Conservation (phyloP, 2,113 vertebrate species). For the Phrynosoma blainvillii region DNA sequence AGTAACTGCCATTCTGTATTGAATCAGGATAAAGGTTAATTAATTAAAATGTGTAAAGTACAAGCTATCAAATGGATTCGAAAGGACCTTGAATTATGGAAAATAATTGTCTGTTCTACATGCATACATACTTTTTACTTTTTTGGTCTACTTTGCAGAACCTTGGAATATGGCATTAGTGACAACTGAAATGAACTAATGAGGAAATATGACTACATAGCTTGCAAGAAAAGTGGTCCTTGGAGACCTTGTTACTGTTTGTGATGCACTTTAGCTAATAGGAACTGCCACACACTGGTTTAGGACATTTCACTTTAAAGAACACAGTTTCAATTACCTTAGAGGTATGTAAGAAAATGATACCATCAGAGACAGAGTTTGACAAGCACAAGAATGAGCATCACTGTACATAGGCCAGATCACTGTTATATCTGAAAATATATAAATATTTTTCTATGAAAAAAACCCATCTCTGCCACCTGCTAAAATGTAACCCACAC, state of each 20-base stretch:
- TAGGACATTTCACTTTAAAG: constrained; percentile 69
- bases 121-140: constrained; percentile 56
- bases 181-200: constrained; percentile 80
- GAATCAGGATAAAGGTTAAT: constrained; percentile 70
- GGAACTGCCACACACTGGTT: constrained; percentile 79
- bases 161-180: constrained; percentile 76
- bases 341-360: constrained; percentile 67
- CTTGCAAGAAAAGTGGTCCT: constrained; percentile 78
- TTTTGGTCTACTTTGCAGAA: constrained; percentile 72
- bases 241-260: constrained; percentile 89
- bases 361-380: constrained; percentile 68
- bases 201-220: constrained; percentile 81
- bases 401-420: constrained; percentile 43
- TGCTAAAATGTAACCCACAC: constrained; percentile 51
- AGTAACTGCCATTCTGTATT: constrained; percentile 55
- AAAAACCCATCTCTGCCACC: constrained; percentile 8
- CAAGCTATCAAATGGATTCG: constrained; percentile 64
- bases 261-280: constrained; percentile 83
- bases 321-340: constrained; percentile 66
- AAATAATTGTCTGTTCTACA: constrained; percentile 69
- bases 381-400: constrained; percentile 65
- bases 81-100: constrained; percentile 65
- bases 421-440: constrained; percentile 52
- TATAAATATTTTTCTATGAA: constrained; percentile 38
- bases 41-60: constrained; percentile 69